A percentile compares a stretch with the other conserved stretches of the same genome.
phyloP scores from a whole-genome alignment of 2,797 vertebrate genomes.

The Arrhamphus sclerolepis region DNA sequence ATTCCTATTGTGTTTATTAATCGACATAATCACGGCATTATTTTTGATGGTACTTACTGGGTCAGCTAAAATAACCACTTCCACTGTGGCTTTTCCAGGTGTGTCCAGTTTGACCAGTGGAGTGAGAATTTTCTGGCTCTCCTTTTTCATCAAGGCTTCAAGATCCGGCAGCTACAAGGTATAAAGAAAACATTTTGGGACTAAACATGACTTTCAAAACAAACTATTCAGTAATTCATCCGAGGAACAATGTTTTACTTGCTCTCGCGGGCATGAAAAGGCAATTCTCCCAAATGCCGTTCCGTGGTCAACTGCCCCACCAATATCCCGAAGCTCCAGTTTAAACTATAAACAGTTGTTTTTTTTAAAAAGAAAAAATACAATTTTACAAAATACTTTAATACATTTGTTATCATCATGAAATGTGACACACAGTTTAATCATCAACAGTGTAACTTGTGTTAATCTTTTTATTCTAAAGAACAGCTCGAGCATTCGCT shows the following conservation, averaged over 20 bases:
- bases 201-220: neutral
- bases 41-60: slow-evolving; percentile 84
- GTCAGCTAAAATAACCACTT: slow-evolving; percentile 95
- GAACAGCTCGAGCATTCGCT: too few relatives aligned
- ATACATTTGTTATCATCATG: neutral
- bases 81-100: slow-evolving; percentile 95
- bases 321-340: slow-evolving; percentile 85
- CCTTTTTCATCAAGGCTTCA: slow-evolving; percentile 88
- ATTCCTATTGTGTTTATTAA: too few relatives aligned
- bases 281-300: slow-evolving; percentile 94
- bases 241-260: slow-evolving; percentile 76
- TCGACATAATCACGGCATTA: neutral
- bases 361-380: too few relatives aligned
- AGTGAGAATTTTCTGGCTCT: slow-evolving; percentile 90
- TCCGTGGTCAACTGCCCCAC: slow-evolving; percentile 85
- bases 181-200: neutral
- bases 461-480: too few relatives aligned
- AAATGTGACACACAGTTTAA: too few relatives aligned
- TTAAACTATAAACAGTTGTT: slow-evolving; percentile 87
- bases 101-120: slow-evolving; percentile 95
- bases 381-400: slow-evolving; percentile 1
- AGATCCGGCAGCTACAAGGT: slow-evolving; percentile 84
- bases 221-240: neutral
- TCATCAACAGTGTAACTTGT: too few relatives aligned
- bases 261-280: slow-evolving; percentile 92